A percentile compares a stretch with the other conserved stretches of the same genome.
Evolutionary conservation across 2,888 invertebrate species (phyloP).

Genomic region (Leucophora obtusa): DNA sequence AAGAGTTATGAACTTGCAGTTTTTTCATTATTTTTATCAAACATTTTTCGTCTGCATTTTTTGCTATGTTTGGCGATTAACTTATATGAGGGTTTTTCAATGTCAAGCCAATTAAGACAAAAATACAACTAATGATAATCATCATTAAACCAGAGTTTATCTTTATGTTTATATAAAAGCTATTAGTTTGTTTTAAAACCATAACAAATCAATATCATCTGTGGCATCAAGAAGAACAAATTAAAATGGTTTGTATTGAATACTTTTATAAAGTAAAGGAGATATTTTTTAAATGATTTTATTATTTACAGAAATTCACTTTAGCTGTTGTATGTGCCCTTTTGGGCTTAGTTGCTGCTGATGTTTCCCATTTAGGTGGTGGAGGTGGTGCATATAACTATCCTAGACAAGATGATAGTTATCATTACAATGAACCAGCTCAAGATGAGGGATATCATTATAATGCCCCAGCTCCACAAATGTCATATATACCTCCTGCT

Average conservation of each 20-base stretch:
- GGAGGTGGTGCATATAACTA: conserved; percentile 42
- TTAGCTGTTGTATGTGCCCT: conserved; percentile 48
- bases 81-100: conserved; percentile 31
- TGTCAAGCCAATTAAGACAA: conserved; percentile 55
- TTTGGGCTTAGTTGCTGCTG: conserved; percentile 63
- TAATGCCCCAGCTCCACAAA: conserved; percentile 34
- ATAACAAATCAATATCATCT: conserved; percentile 43
- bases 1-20: background rate
- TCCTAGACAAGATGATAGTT: conserved; percentile 31
- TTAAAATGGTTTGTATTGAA: conserved; percentile 31
- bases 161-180: conserved; percentile 52
- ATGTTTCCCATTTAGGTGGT: conserved; percentile 61
- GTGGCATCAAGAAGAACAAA: conserved; percentile 19
- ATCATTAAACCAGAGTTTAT: conserved; percentile 11
- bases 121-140: conserved; percentile 12
- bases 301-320: conserved; percentile 60
- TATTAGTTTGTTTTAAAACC: conserved; percentile 4
- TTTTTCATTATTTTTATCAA: background rate
- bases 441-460: conserved; percentile 32
- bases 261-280: no score
- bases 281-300: background rate
- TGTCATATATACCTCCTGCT: conserved; percentile 20
- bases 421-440: conserved; percentile 28
- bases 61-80: conserved; percentile 3
- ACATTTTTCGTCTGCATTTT: conserved; percentile 19